Percentiles rank a stretch among this genome's conserved stretches.
These are phyloP conservation scores for Drosophila histrio DNA, from an alignment of 2,888 invertebrate genomes.

Conservation along the genomic window DNA sequence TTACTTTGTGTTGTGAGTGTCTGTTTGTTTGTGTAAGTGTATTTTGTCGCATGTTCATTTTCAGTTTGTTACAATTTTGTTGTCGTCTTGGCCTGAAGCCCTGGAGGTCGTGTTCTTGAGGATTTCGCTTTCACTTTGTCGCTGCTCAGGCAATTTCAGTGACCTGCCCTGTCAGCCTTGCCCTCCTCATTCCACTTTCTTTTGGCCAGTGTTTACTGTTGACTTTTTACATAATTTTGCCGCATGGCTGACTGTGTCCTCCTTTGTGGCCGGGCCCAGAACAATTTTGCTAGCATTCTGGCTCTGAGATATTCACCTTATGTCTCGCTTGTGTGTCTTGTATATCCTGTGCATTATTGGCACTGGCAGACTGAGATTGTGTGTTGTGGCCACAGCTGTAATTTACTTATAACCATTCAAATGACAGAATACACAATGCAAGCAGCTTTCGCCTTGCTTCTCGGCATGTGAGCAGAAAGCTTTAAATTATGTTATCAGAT, in stretches of 20 bases:
- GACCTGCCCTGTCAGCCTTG: constrained; percentile 31
- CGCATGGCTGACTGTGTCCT: constrained; percentile 67
- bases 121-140: constrained; percentile 62
- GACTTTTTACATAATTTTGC: constrained; percentile 77
- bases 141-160: constrained; percentile 63
- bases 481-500: constrained; percentile 59
- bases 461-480: constrained; percentile 11
- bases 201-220: constrained; percentile 51
- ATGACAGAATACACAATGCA: constrained; percentile 48
- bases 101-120: constrained; percentile 62
- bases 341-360: constrained; percentile 48
- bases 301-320: constrained; percentile 13
- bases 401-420: constrained; percentile 70
- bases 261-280: constrained; percentile 40
- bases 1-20: neutral
- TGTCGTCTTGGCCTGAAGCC: constrained; percentile 45
- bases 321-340: constrained; percentile 23
- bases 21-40: constrained; percentile 3
- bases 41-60: constrained; percentile 63
- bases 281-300: constrained; percentile 14
- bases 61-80: constrained; percentile 49
- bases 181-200: neutral
- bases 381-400: constrained; percentile 52
- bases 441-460: neutral
- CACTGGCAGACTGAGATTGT: constrained; percentile 39